A percentile compares a stretch with the other conserved stretches of the same genome.
Conservation (phyloP, 2,113 vertebrate genomes). For the Brachypteracias leptosomus region DNA sequence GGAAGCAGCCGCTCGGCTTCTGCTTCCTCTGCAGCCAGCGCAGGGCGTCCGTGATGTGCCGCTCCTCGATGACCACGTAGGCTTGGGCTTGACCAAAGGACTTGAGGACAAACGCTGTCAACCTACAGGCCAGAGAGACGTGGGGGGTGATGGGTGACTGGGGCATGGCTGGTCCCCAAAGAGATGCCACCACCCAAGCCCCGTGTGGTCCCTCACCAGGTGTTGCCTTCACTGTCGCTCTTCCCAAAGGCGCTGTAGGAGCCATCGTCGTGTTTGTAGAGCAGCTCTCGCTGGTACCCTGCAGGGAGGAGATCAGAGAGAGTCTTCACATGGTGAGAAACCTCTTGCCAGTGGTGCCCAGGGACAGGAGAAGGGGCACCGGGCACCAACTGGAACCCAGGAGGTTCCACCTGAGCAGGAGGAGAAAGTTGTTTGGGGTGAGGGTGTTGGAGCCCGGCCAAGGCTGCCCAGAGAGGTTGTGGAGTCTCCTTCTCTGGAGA, state of each 20-base stretch:
- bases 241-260: constrained; percentile 85
- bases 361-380: no score
- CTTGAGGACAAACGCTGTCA: constrained; percentile 84
- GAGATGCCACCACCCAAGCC: not conserved
- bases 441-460: no score
- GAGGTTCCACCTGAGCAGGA: no score
- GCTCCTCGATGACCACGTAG: constrained; percentile 69
- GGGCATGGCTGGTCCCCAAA: not conserved
- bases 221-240: constrained; percentile 71
- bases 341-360: no score
- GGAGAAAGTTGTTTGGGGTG: no score
- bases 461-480: no score
- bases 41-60: constrained; percentile 59
- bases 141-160: rapidly evolving
- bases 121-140: constrained; percentile 40
- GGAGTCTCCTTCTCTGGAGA: no score
- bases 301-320: rapidly evolving
- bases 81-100: constrained; percentile 71
- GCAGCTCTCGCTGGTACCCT: constrained; percentile 85
- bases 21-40: constrained; percentile 68
- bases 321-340: rapidly evolving
- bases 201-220: constrained; percentile 74
- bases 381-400: no score
- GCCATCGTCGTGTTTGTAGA: constrained; percentile 75
- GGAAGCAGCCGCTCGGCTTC: constrained; percentile 68